Evolutionary conservation across 2,113 vertebrate species (phyloP), one percentile per base, ranked within the genome.

Genomic region (Callithrix jacchus): DNA sequence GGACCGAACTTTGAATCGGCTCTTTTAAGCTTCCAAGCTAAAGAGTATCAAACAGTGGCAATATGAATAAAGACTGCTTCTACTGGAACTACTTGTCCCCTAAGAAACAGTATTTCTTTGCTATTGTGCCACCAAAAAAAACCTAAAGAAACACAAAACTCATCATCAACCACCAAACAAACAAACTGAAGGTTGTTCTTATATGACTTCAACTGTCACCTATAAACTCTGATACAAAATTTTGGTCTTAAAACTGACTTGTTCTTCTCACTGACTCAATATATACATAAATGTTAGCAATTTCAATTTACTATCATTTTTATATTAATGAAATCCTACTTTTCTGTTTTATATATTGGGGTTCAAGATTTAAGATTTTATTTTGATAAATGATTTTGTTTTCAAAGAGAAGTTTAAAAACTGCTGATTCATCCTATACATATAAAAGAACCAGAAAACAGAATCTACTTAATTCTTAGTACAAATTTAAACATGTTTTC

Each of bases 331-430:
- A 79, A 91, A 77, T 11, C 87, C 21, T 87, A 7, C 42, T 56
- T 93, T 89, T 40, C 21, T 80, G 17, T 45, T 86, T 90, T 94
- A 37, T 64, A 83, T 83, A 83, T 1, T 70, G 25, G 42, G 52
- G 27, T 73, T 84, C n/a, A 71, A 37, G 79, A 86, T 35, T 83
- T 79, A 86, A 91, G 25, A 89, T 70, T 91, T 93, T 87, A 81
- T 45, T 87, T 52, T 35, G 8, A 21, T 49, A 95, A 80, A 58
- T 56, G 16, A 42, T 70, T 94, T 73, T 79, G 61, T 21, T 86
- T 30, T 25, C 71, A 84, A 73, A 40, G n/a, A 73, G 61, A 86
- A 85, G 27, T 73, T 95, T 94, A 52, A 88, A 89, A 83, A 79
- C 21, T 35, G 61, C 56, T 58, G 40, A 40, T 56, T 87, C 61